Evolutionary conservation across 2,888 invertebrate genomes (phyloP), one percentile per base, ranked within the genome.

Genomic region (Trichopoda pennipes): DNA sequence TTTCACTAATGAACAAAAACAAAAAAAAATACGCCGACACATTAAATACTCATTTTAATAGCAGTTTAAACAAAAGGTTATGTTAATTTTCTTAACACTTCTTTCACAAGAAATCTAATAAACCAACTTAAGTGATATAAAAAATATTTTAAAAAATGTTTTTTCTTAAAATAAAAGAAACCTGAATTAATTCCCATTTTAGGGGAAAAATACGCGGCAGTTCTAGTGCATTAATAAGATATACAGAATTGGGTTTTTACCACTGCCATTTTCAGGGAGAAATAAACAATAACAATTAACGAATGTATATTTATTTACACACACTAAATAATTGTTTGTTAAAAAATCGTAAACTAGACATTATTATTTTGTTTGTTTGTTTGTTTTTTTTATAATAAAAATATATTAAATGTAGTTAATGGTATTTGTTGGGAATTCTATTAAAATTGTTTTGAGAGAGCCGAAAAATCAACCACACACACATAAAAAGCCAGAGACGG

Each of bases 401-500:
- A 2, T 44, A 4, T n/a, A 55, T 42, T 28, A 8, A 53, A 55
- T 61, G 60, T 61, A 61, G n/a, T 61, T 79, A 64, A 42, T 60
- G 79, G 38, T 69, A 80, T 78, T 83, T 81, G 61, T 82, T 80
- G 79, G 84, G 84, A 85, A 79, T 80, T 83, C 83, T 79, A 72
- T 19, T 63, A 28, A 77, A 69, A 64, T 56, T 44, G 21, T 63
- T 58, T 51, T 42, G 19, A 10, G n/a, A 84, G 84, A 73, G 73
- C 42, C 47, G 32, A 49, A 77, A 84, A 84, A 84, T 74, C 72
- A 81, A 80, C 84, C 49, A 60, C 19, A 61, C 42, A 72, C 32
- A 49, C 42, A 53, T 6, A 78, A 64, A 80, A 42, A 68, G 72
- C 17, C 8, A 16, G 53, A 38, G 21, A 10, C 12, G 3, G 12